phyloP scores from a whole-genome alignment of 2,797 vertebrate genomes.

The Spinus olivaceus region DNA sequence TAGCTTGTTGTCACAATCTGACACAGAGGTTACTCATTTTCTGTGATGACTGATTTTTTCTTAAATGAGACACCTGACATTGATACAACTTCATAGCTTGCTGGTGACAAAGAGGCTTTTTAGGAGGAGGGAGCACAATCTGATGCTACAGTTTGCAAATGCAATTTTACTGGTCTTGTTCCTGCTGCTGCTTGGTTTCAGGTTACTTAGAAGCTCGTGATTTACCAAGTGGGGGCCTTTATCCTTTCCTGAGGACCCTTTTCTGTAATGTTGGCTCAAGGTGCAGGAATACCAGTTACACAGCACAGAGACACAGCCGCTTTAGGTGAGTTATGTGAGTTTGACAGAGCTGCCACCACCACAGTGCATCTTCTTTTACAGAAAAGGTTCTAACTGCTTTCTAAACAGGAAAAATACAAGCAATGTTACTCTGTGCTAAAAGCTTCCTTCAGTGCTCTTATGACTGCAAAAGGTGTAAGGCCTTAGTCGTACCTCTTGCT shows the following conservation, averaged over 20 bases:
- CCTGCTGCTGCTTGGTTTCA: slow-evolving; percentile 8
- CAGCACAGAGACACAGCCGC: neutral
- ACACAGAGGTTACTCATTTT: neutral
- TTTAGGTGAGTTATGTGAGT: slow-evolving; percentile 7
- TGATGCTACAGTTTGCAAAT: neutral
- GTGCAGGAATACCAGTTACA: slow-evolving; percentile 60
- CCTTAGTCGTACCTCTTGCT: neutral
- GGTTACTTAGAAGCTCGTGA: slow-evolving; percentile 74
- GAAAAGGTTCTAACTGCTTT: neutral
- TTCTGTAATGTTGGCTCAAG: slow-evolving; percentile 71
- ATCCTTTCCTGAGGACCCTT: slow-evolving; percentile 68
- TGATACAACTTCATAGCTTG: neutral
- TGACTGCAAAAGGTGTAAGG: neutral
- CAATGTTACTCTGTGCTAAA: neutral
- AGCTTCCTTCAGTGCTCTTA: neutral
- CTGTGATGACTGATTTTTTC: neutral
- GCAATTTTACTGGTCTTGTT: neutral
- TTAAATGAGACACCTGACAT: neutral
- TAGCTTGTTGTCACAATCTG: neutral
- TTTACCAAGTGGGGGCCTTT: slow-evolving; percentile 65
- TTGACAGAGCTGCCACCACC: too few relatives aligned
- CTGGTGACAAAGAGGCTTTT: neutral
- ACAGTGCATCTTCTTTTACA: neutral
- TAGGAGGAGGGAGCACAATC: neutral
- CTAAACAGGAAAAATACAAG: neutral